Conservation (phyloP, 2,113 vertebrate genomes). For the Chloroceryle aenea region DNA sequence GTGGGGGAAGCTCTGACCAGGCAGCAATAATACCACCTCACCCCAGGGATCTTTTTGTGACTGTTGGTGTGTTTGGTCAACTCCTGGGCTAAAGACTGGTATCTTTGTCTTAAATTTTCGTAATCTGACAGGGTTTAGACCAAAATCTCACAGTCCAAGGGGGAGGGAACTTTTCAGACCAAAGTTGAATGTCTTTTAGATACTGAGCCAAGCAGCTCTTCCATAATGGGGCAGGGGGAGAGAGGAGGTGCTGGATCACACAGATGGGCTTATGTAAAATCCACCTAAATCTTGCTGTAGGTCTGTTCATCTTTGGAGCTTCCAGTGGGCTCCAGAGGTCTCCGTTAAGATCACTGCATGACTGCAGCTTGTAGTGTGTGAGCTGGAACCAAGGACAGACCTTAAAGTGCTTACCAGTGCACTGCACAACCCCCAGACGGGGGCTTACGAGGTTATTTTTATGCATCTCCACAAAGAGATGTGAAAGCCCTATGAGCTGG, state of each 20-base stretch:
- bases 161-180: background rate
- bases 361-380: background rate
- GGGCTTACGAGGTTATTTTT: conserved; percentile 43
- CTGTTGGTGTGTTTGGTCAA: background rate
- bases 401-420: background rate
- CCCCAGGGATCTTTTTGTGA: background rate
- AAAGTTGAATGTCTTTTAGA: background rate
- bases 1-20: background rate
- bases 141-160: background rate
- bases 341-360: background rate
- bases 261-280: background rate
- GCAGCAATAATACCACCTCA: background rate
- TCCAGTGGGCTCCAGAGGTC: background rate
- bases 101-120: background rate
- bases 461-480: conserved; percentile 11
- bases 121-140: background rate
- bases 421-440: background rate
- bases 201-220: background rate
- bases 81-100: background rate
- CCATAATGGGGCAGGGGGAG: accelerated
- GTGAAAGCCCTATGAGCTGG: conserved; percentile 1
- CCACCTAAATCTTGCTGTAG: background rate
- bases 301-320: background rate
- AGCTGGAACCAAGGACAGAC: background rate
- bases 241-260: background rate